Evolutionary conservation across 2,888 invertebrate genomes (phyloP), one percentile per base, ranked within the genome.

Genomic region (Nomada goodeniana): DNA sequence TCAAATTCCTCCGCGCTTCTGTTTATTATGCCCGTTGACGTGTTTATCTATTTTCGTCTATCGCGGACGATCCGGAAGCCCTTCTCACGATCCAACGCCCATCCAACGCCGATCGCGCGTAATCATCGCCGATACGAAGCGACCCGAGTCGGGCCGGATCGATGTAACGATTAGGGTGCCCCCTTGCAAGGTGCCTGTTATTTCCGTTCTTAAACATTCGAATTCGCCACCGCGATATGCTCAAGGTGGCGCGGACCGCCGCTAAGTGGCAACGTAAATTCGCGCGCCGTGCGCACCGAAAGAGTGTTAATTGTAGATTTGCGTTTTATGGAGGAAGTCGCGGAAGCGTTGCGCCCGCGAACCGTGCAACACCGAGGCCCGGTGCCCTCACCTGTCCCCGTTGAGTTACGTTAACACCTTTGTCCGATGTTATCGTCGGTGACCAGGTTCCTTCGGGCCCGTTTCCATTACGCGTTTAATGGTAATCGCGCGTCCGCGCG

Each of bases 281-380:
- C 84, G 72, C 59, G 1, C 13, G 68, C 63, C 60, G 50, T 65
- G 77, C 42, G 65, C 15, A 4, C 26, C 42, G 76, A 76, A 86
- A 86, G 86, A 89, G 91, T 87, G 91, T 91, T 91, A 91, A 92
- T 91, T 89, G 91, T 87, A 85, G 91, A 91, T 91, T 91, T 90
- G 89, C 91, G 89, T 92, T 91, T 92, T 90, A 89, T 87, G 84
- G 89, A 88, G 91, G 89, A 90, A 91, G 89, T 87, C 77, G 80
- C 77, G 80, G 74, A 79, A 79, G 79, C 68, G 77, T 36, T 18
- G 70, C 36, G 75, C 18, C 53, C 55, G 67, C 64, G 67, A 36
- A 55, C 20, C 68, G 76, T 61, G 57, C 76, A 67, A 57, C 63
- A 69, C 76, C 70, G 74, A 76, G 70, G 79, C 76, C 82, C 78